These are phyloP conservation scores for Harpagifer antarcticus DNA, from an alignment of 2,797 vertebrate genomes.

Conservation along the genomic window DNA sequence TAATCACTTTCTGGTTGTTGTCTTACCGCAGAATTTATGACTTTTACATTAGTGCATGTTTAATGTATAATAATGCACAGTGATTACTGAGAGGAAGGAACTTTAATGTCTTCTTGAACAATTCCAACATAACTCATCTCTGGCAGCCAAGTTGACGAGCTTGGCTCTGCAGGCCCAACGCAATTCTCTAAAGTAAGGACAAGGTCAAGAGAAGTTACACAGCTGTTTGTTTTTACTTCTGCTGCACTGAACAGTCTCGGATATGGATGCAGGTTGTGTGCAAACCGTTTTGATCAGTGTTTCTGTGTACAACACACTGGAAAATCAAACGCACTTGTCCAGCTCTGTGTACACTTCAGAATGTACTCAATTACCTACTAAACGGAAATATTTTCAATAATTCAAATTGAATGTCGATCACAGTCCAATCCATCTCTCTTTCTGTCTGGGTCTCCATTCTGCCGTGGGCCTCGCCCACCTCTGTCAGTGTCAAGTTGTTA, in stretches of 20 bases:
- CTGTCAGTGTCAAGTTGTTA: constrained; percentile 90
- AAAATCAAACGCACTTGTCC: constrained; percentile 45
- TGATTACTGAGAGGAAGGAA: constrained; percentile 76
- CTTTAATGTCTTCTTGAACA: constrained; percentile 70
- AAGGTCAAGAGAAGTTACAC: constrained; percentile 44
- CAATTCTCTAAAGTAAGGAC: constrained; percentile 39
- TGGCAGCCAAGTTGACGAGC: constrained; percentile 58
- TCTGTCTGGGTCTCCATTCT: constrained; percentile 63
- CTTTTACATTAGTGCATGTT: constrained; percentile 81
- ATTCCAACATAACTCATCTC: constrained; percentile 69
- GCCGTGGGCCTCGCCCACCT: constrained; percentile 76
- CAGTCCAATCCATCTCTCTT: constrained; percentile 73
- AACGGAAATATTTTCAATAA: constrained; percentile 81
- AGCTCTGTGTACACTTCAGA: constrained; percentile 40
- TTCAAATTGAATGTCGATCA: constrained; percentile 84
- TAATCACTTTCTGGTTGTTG: constrained; percentile 77
- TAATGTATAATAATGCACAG: constrained; percentile 81
- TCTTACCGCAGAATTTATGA: constrained; percentile 79
- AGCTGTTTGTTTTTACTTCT: constrained; percentile 50
- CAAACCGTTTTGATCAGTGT: constrained; percentile 43
- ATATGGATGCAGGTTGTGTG: constrained; percentile 19
- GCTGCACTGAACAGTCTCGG: constrained; percentile 14
- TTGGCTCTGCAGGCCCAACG: constrained; percentile 47
- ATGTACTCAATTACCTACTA: constrained; percentile 73
- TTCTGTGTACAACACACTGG: not conserved